A percentile compares a stretch with the other conserved stretches of the same genome.
Evolutionary conservation across 1,140 invertebrate species (phyloP).

Genomic region (Galendromus occidentalis): DNA sequence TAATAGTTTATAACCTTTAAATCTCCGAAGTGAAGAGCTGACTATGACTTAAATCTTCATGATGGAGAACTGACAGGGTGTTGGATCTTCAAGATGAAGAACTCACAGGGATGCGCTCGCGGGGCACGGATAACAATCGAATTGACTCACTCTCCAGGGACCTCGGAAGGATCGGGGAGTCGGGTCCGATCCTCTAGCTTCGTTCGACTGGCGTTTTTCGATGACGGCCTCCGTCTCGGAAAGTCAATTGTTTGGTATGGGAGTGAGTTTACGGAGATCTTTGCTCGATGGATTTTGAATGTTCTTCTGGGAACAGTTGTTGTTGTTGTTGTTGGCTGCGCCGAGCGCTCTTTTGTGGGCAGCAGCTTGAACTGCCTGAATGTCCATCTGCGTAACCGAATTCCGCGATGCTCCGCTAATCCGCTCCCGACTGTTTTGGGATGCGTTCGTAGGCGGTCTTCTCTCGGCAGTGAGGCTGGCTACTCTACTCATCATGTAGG

Average conservation of each 20-base stretch:
- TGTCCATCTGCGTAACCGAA: background rate
- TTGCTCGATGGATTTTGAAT: background rate
- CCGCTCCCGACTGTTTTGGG: background rate
- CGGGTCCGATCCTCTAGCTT: no score
- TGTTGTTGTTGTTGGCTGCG: background rate
- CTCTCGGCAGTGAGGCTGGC: background rate
- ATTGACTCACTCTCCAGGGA: no score
- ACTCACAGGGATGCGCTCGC: no score
- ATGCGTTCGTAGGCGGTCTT: background rate
- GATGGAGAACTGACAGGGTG: no score
- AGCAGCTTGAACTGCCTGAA: background rate
- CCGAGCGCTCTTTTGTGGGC: background rate
- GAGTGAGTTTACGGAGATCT: background rate
- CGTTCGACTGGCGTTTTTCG: background rate
- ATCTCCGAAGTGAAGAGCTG: no score
- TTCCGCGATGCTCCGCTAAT: background rate
- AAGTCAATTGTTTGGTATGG: background rate
- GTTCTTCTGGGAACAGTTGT: background rate
- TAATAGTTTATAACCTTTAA: no score
- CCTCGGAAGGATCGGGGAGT: no score
- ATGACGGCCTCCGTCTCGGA: background rate
- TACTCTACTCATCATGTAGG: conserved; percentile 6
- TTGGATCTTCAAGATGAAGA: no score
- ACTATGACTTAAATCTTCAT: no score
- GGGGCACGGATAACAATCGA: no score